Evolutionary conservation across 2,113 vertebrate species (phyloP).

Genomic region (Poicephalus gulielmi): DNA sequence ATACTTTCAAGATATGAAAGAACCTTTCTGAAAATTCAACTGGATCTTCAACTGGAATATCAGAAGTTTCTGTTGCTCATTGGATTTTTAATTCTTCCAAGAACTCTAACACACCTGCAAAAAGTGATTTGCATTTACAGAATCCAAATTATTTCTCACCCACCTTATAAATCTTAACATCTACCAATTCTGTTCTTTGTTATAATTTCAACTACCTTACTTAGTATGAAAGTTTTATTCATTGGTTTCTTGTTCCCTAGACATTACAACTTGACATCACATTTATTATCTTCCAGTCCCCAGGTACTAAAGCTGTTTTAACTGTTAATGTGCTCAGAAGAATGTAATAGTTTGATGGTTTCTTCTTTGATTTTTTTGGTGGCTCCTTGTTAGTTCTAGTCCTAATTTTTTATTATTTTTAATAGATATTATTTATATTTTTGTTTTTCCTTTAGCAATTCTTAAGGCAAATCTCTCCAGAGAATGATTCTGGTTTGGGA

Average conservation of each 20-base stretch:
- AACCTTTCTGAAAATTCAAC: background rate
- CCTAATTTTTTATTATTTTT: background rate
- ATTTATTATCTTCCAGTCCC: background rate
- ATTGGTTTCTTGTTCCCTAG: background rate
- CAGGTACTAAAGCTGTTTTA: background rate
- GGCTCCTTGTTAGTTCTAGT: background rate
- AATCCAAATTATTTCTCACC: background rate
- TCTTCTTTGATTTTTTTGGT: background rate
- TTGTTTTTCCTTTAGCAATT: background rate
- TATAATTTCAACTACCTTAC: background rate
- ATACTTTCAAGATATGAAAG: background rate
- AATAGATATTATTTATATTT: background rate
- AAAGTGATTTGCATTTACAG: background rate
- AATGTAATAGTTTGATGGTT: background rate
- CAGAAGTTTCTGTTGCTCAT: background rate
- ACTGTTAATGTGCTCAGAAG: background rate
- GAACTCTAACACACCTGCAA: background rate
- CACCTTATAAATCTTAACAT: background rate
- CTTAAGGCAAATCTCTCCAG: background rate
- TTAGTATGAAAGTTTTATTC: background rate
- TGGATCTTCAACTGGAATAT: background rate
- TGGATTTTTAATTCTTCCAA: background rate
- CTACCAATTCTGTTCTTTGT: background rate
- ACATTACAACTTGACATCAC: background rate
- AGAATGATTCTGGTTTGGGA: background rate